phyloP scores from a whole-genome alignment of 2,113 vertebrate genomes.

The Pardalotus punctatus region DNA sequence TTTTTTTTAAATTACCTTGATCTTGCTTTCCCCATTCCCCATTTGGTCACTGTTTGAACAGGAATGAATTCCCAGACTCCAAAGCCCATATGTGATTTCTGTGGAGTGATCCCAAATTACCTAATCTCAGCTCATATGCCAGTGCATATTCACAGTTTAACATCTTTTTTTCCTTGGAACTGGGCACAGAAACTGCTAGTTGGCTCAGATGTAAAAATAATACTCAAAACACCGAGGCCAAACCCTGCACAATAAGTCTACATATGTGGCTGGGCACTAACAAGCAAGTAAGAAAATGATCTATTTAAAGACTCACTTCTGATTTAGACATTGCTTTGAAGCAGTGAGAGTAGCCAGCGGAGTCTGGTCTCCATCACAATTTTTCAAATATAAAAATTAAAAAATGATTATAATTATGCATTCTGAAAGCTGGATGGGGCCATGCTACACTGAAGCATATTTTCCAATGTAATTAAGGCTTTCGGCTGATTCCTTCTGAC shows the following conservation, averaged over 20 bases:
- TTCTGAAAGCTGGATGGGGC: slow-evolving; percentile 70
- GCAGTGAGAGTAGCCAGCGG: slow-evolving; percentile 28
- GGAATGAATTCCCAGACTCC: slow-evolving; percentile 64
- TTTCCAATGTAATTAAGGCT: slow-evolving; percentile 89
- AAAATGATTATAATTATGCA: slow-evolving; percentile 76
- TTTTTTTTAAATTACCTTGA: neutral
- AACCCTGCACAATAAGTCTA: slow-evolving; percentile 23
- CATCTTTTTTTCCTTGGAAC: slow-evolving; percentile 32
- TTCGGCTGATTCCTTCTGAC: slow-evolving; percentile 84
- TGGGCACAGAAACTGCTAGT: slow-evolving; percentile 38
- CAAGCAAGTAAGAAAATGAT: slow-evolving; percentile 58
- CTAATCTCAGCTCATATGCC: slow-evolving; percentile 66
- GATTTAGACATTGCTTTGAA: slow-evolving; percentile 60
- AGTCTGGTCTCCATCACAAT: slow-evolving; percentile 61
- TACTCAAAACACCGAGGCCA: slow-evolving; percentile 20
- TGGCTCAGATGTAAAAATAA: slow-evolving; percentile 51
- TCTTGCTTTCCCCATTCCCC: neutral
- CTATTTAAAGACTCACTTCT: slow-evolving; percentile 56
- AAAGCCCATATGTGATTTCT: slow-evolving; percentile 65
- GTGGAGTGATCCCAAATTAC: slow-evolving; percentile 60
- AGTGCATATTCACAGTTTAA: slow-evolving; percentile 62
- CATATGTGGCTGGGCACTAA: slow-evolving; percentile 30
- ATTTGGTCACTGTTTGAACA: slow-evolving; percentile 60
- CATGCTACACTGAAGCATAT: slow-evolving; percentile 78
- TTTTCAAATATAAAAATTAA: slow-evolving; percentile 73